These are phyloP conservation scores for Petrolisthes cinctipes DNA, from an alignment of 2,888 invertebrate species.

Conservation along the genomic window DNA sequence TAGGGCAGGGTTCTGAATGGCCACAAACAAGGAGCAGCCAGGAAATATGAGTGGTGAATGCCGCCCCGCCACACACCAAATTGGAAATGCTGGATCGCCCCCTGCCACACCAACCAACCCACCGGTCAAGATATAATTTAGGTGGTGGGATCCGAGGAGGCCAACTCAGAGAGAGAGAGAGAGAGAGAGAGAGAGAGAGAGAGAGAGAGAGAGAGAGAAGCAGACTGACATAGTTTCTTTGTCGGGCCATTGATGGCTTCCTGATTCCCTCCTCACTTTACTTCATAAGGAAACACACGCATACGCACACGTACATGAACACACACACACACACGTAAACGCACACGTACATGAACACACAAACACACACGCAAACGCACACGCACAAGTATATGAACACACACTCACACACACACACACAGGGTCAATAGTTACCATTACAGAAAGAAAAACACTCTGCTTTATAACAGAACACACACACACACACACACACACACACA, in stretches of 20 bases:
- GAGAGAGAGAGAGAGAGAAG: background rate
- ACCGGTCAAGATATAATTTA: too few species aligned
- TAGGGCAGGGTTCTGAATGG: background rate
- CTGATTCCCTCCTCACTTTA: too few species aligned
- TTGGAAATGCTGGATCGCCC: too few species aligned
- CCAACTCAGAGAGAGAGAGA: background rate
- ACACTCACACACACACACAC: background rate
- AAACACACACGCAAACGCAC: slow-evolving; percentile 15
- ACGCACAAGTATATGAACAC: background rate
- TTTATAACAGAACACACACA: background rate
- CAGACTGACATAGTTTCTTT: background rate
- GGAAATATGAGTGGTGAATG: background rate
- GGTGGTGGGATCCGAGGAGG: too few species aligned
- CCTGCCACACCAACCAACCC: too few species aligned
- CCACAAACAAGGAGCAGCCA: background rate
- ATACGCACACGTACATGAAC: background rate
- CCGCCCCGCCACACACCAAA: too few species aligned
- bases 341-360: background rate
- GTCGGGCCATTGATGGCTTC: too few species aligned
- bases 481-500: background rate
- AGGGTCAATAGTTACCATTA: background rate
- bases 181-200: background rate
- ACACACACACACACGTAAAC: background rate
- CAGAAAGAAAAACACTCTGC: too few species aligned
- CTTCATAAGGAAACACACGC: too few species aligned